Base-by-base conservation (phyloP, 2,113 vertebrate species). In the Phylloscopus trochiloides region DNA sequence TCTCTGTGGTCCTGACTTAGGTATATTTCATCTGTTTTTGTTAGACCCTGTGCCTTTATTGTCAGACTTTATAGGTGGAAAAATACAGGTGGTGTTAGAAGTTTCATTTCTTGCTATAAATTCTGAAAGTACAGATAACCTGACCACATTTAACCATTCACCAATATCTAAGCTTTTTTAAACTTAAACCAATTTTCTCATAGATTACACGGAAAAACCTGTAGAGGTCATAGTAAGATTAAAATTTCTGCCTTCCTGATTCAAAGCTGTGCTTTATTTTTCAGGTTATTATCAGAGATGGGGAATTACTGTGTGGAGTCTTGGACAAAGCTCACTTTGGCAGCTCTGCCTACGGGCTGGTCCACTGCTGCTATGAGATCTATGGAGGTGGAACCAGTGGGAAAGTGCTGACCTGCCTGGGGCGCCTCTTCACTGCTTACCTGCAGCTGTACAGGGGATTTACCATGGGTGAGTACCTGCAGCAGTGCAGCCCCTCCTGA, bases 291-390 rank as follows among this genome's bases (percentile, higher is more conserved):
- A 99, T 99, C 70, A 98, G 98, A 80, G 95, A 98, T 17, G 99
- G 99, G 2, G 99, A 99, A 88, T 97, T 99, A 72, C 95, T 99
- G 22, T 98, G 99, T 21, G 99, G 99, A 1, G 98, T 99, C 68
- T 92, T 99, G 97, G 99, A 99, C 98, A 99, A 99, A 95, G 99
- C 99, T 3, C 99, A 99, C 94, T 99, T 99, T 1, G 99, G 99
- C 83, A 99, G 99, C 96, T 99, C 99, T 2, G 98, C 99, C 50
- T 99, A 99, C 3, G 99, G 99, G 40, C 97, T 99, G 92, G 99
- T 99, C 6, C 99, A 99, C 97, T 99, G 99, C 94, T 99, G 99
- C 96, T 99, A 99, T 12, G 99, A 99, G 94, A 98, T 99, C 68
- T 99, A 99, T 1, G 99, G 99, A 12, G 99, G 99, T 1, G 95